Percentiles rank a stretch among this genome's conserved stretches.
These are phyloP conservation scores for Botia kubotai DNA, from an alignment of 2,797 vertebrate genomes.

Conservation along the genomic window DNA sequence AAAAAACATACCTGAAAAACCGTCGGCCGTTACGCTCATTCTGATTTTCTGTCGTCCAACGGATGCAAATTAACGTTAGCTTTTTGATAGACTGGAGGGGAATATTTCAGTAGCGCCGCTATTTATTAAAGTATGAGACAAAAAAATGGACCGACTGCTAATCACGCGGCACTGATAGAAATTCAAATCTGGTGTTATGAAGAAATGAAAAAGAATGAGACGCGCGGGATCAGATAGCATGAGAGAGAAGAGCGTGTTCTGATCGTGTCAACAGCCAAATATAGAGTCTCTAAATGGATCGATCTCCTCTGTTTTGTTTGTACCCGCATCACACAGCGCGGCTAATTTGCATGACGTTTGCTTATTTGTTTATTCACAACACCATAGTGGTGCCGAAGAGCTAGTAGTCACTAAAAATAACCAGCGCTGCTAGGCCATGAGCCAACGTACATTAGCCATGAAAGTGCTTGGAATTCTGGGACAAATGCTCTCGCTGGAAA, in stretches of 20 bases:
- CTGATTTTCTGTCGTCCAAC: constrained; percentile 15
- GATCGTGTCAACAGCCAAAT: constrained; percentile 62
- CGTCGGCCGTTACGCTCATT: constrained; percentile 38
- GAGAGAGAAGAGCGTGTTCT: constrained; percentile 44
- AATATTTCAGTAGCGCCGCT: constrained; percentile 47
- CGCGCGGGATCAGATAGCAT: constrained; percentile 22
- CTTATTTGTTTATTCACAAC: constrained; percentile 78
- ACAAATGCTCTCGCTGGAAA: constrained; percentile 44
- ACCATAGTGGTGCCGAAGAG: constrained; percentile 61
- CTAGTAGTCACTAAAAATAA: constrained; percentile 71
- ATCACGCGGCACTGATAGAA: constrained; percentile 64
- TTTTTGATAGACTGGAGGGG: neutral
- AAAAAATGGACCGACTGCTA: constrained; percentile 66
- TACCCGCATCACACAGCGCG: constrained; percentile 70
- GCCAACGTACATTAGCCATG: neutral
- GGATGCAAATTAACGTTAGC: constrained; percentile 24
- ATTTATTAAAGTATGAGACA: constrained; percentile 60
- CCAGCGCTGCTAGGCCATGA: constrained; percentile 17
- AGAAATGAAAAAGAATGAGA: constrained; percentile 18
- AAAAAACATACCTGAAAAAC: constrained; percentile 24
- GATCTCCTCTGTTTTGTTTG: constrained; percentile 71
- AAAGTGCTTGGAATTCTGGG: constrained; percentile 56
- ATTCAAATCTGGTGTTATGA: constrained; percentile 60
- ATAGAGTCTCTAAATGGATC: constrained; percentile 70
- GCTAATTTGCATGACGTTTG: constrained; percentile 74